phyloP scores from a whole-genome alignment of 1,140 invertebrate species.

The Heliconius melpomene region DNA sequence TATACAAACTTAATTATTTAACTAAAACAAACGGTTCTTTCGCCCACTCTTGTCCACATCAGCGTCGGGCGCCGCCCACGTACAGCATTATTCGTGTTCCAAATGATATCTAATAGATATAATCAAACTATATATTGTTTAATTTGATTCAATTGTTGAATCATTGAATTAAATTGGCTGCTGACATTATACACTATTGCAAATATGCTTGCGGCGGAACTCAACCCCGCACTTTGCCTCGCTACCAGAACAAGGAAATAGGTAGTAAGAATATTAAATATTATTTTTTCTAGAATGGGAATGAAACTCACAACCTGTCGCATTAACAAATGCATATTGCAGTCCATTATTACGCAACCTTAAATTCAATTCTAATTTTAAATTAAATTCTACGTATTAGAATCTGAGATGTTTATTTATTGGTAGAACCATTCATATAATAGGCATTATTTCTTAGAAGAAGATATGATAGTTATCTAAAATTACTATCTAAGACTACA shows the following conservation, averaged over 20 bases:
- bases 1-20: conserved; percentile 29
- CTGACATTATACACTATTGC: no score
- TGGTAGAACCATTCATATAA: not conserved
- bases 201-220: not conserved
- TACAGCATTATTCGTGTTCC: conserved; percentile 1
- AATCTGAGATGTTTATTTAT: not conserved
- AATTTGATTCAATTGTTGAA: not conserved
- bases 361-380: no score
- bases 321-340: not conserved
- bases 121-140: not conserved
- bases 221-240: no score
- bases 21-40: conserved; percentile 28
- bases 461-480: not conserved
- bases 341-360: no score
- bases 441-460: not conserved
- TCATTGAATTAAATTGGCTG: not conserved
- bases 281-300: no score
- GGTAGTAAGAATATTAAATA: no score
- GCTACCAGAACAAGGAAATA: no score
- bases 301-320: not conserved
- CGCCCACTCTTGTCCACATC: conserved; percentile 25
- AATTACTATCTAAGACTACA: not conserved
- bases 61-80: conserved; percentile 24
- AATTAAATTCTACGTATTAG: not conserved
- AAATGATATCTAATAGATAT: not conserved